Evolutionary conservation across 2,113 vertebrate species (phyloP).

Genomic region (Propithecus coquereli): DNA sequence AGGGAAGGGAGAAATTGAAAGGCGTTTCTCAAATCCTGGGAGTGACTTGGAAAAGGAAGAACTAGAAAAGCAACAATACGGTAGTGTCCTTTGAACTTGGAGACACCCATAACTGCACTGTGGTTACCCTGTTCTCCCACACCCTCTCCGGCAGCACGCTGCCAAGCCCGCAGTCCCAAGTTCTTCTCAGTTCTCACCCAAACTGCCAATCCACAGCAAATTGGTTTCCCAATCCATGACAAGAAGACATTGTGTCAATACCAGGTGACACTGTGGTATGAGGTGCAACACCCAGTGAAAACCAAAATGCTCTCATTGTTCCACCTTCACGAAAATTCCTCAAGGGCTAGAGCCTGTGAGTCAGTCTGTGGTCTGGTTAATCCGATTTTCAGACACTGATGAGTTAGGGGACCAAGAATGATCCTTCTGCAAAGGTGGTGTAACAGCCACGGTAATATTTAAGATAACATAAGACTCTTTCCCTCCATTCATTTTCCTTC

Average conservation of each 20-base stretch:
- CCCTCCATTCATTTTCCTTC: not conserved
- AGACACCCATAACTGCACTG: not conserved
- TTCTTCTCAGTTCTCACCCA: conserved; percentile 17
- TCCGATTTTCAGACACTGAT: conserved; percentile 26
- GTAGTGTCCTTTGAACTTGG: not conserved
- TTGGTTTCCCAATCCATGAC: conserved; percentile 23
- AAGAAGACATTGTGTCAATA: conserved; percentile 40
- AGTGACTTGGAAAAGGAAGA: not conserved
- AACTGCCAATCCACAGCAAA: not conserved
- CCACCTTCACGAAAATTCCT: not conserved
- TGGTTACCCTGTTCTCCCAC: not conserved
- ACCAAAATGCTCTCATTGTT: conserved; percentile 21
- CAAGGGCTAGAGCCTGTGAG: not conserved
- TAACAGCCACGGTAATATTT: not conserved
- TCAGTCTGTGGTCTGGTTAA: conserved; percentile 56
- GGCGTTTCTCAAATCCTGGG: conserved; percentile 24
- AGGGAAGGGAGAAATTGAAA: not conserved
- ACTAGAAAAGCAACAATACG: not conserved
- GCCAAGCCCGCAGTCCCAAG: not conserved
- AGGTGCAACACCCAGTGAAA: not conserved
- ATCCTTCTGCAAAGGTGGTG: not conserved
- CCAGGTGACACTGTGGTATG: conserved; percentile 13
- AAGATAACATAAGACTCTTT: not conserved
- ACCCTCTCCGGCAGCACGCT: not conserved
- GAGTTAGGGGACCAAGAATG: not conserved